phyloP scores from a whole-genome alignment of 92 coral and sea anemone species.

The Chrysogorgia sp. region DNA sequence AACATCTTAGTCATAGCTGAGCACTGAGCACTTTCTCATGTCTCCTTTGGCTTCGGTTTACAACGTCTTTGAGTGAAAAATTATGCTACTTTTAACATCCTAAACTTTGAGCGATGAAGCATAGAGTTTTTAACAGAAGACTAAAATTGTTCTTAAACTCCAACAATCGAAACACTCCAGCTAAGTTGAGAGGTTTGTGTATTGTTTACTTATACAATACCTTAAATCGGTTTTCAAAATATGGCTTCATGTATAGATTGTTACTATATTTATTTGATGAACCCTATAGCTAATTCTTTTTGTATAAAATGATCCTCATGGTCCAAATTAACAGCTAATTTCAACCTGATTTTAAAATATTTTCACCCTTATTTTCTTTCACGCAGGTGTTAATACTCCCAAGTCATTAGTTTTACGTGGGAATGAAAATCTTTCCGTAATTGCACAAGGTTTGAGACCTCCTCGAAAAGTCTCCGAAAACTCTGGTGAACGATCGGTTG shows the following conservation, averaged over 20 bases:
- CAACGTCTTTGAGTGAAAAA: too few species aligned
- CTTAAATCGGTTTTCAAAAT: not conserved
- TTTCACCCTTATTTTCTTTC: not conserved
- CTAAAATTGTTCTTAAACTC: constrained; percentile 12
- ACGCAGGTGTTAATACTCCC: constrained; percentile 19
- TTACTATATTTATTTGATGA: not conserved
- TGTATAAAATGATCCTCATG: too few species aligned
- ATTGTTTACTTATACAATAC: not conserved
- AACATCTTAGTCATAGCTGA: too few species aligned
- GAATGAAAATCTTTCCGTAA: not conserved
- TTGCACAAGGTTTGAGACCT: not conserved
- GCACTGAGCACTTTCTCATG: too few species aligned
- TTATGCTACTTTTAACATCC: too few species aligned
- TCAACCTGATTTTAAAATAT: not conserved
- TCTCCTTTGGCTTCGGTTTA: too few species aligned
- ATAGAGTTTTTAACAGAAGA: constrained; percentile 6
- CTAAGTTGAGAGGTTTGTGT: constrained; percentile 1
- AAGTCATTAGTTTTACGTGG: constrained; percentile 1
- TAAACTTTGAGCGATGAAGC: not conserved
- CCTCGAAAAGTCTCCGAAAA: constrained; percentile 20
- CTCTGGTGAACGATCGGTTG: not conserved
- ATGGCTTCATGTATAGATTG: not conserved
- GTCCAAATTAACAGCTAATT: too few species aligned
- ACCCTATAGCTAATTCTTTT: too few species aligned
- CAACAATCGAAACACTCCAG: constrained; percentile 1